These are phyloP conservation scores for Lophotis ruficrista DNA, from an alignment of 2,113 vertebrate genomes.

Conservation along the genomic window DNA sequence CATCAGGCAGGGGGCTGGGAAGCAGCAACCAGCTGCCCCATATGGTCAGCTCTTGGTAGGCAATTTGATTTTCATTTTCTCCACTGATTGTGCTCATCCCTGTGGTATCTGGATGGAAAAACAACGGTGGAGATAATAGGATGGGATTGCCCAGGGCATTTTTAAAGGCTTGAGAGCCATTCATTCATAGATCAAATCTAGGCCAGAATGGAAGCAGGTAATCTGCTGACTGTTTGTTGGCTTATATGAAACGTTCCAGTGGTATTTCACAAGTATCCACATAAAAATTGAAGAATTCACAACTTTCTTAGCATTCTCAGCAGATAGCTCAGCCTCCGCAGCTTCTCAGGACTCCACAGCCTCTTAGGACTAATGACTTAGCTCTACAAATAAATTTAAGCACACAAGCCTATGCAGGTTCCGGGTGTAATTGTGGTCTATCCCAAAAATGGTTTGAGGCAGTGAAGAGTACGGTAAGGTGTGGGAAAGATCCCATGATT, in stretches of 20 bases:
- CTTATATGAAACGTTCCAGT: slow-evolving; percentile 23
- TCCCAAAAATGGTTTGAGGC: slow-evolving; percentile 63
- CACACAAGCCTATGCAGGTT: slow-evolving; percentile 57
- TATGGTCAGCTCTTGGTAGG: slow-evolving; percentile 65
- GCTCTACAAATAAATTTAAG: slow-evolving; percentile 43
- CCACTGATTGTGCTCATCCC: slow-evolving; percentile 62
- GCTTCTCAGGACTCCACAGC: slow-evolving; percentile 26
- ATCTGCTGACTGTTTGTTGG: slow-evolving; percentile 42
- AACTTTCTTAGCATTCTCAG: slow-evolving; percentile 59
- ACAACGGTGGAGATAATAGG: slow-evolving; percentile 62
- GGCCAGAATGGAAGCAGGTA: slow-evolving; percentile 57
- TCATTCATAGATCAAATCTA: slow-evolving; percentile 66
- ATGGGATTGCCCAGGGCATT: slow-evolving; percentile 52
- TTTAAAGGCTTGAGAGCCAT: slow-evolving; percentile 50
- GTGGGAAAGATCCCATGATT: slow-evolving; percentile 63
- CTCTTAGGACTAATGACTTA: slow-evolving; percentile 32
- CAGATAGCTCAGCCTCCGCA: neutral
- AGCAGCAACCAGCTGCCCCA: slow-evolving; percentile 65
- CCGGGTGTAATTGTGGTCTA: slow-evolving; percentile 23
- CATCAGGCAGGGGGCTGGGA: slow-evolving; percentile 53
- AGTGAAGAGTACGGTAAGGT: slow-evolving; percentile 47
- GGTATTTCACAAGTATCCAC: slow-evolving; percentile 41
- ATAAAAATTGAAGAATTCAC: slow-evolving; percentile 52
- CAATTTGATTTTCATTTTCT: slow-evolving; percentile 73
- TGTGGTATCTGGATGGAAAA: slow-evolving; percentile 66